A percentile compares a stretch with the other conserved stretches of the same genome.
phyloP scores from a whole-genome alignment of 92 coral and sea anemone genomes.

The Epizoanthus illoricatus region DNA sequence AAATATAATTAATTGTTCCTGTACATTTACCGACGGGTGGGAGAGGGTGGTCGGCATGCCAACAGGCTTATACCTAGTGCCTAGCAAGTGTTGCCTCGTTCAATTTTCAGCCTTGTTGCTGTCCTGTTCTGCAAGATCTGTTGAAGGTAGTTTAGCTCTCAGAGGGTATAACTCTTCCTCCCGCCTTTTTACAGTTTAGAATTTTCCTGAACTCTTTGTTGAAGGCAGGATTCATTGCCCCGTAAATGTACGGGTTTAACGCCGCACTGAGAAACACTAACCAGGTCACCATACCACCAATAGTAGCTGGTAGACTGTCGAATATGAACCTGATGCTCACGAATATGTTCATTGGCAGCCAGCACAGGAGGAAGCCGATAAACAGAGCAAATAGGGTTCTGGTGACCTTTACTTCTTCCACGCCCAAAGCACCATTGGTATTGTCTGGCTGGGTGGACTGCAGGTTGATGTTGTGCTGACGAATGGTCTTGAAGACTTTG shows the following conservation, averaged over 20 bases:
- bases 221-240: conserved; percentile 19
- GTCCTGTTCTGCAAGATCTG: no score
- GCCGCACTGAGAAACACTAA: conserved; percentile 12
- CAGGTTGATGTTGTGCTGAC: conserved; percentile 11
- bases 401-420: conserved; percentile 19
- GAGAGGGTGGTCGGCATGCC: no score
- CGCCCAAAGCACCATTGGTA: neutral
- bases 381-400: conserved; percentile 22
- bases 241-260: conserved; percentile 17
- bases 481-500: conserved; percentile 24
- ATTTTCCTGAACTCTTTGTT: conserved; percentile 31
- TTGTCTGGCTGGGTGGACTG: conserved; percentile 19
- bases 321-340: conserved; percentile 21
- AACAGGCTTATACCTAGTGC: no score
- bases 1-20: no score
- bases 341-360: conserved; percentile 33
- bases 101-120: no score
- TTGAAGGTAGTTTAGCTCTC: neutral
- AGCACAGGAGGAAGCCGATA: conserved; percentile 19
- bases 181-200: neutral
- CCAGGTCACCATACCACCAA: conserved; percentile 23
- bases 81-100: no score
- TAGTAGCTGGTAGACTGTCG: neutral
- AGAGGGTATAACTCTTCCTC: conserved; percentile 17
- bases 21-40: no score